These are phyloP conservation scores for Oreonectes daqikongensis DNA, from an alignment of 2,797 vertebrate species.

Conservation along the genomic window DNA sequence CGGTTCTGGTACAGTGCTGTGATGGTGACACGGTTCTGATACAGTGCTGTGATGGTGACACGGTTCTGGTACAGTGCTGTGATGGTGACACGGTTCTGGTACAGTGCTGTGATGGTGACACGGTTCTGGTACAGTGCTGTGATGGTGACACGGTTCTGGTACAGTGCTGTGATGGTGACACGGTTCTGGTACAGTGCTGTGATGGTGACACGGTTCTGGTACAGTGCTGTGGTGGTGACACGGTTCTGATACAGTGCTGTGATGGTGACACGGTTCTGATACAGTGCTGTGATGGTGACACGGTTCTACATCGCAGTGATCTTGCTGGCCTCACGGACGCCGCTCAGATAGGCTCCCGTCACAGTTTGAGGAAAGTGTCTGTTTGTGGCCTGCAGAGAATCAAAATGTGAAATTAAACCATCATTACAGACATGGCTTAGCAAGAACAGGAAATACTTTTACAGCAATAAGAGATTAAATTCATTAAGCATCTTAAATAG, in stretches of 20 bases:
- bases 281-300: not conserved
- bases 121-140: not conserved
- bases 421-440: not conserved
- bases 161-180: conserved; percentile 70
- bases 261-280: not conserved
- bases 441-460: not conserved
- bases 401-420: not conserved
- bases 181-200: conserved; percentile 56
- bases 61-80: not conserved
- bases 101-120: not conserved
- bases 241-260: not conserved
- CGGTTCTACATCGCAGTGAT: conserved; percentile 82
- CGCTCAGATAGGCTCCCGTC: conserved; percentile 95
- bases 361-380: conserved; percentile 98
- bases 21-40: not conserved
- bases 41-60: not conserved
- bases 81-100: not conserved
- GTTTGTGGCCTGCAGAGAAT: conserved; percentile 86
- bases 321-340: conserved; percentile 97
- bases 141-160: conserved; percentile 50
- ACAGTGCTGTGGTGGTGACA: not conserved
- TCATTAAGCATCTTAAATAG: not conserved
- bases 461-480: not conserved
- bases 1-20: not conserved
- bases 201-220: not conserved